These are phyloP conservation scores for Napeogenes sylphis DNA, from an alignment of 2,888 invertebrate species.

Conservation along the genomic window DNA sequence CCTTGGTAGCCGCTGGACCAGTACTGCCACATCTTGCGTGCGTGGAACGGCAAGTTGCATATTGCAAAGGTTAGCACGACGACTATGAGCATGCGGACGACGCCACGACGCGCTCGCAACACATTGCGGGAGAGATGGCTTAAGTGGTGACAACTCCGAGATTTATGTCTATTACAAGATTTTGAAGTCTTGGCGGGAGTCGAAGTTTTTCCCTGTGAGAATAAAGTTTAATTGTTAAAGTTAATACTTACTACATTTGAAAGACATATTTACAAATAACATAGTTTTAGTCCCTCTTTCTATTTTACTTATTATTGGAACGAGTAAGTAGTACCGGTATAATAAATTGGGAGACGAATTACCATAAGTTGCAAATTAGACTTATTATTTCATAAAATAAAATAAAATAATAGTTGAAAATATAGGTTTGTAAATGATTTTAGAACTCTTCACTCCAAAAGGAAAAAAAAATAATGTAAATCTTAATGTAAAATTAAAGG, in stretches of 20 bases:
- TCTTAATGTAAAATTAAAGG: no score
- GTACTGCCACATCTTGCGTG: slow-evolving; percentile 91
- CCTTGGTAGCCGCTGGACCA: slow-evolving; percentile 85
- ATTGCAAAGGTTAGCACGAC: slow-evolving; percentile 92
- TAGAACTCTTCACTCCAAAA: no score
- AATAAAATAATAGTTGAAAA: no score
- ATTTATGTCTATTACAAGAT: slow-evolving; percentile 55
- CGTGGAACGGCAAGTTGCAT: slow-evolving; percentile 93
- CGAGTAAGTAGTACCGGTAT: no score
- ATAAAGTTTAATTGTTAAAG: slow-evolving; percentile 4
- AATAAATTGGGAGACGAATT: no score
- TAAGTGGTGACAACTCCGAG: slow-evolving; percentile 78
- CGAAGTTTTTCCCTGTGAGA: slow-evolving; percentile 42
- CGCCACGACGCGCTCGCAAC: slow-evolving; percentile 87
- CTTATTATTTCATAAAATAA: no score
- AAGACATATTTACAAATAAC: not conserved
- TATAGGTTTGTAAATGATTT: no score
- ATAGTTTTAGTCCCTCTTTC: not conserved
- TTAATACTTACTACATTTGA: not conserved
- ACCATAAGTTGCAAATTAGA: no score
- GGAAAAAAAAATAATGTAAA: no score
- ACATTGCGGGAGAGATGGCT: slow-evolving; percentile 86
- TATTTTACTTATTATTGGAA: not conserved
- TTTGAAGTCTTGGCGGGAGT: slow-evolving; percentile 50
- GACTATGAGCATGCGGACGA: slow-evolving; percentile 92